Conservation (phyloP, 2,888 invertebrate species). For the Drosophila cracens region DNA sequence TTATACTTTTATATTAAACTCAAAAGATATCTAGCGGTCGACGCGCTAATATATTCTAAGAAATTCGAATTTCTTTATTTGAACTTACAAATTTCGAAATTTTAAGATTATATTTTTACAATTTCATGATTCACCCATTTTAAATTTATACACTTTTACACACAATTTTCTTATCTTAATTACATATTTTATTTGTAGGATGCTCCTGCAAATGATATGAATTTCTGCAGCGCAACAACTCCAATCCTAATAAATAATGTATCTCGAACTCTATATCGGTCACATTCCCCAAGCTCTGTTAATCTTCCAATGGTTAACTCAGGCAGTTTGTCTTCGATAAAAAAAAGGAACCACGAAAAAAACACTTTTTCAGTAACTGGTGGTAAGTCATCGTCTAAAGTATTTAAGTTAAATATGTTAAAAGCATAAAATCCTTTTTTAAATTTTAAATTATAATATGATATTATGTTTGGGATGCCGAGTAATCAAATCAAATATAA, state of each 20-base stretch:
- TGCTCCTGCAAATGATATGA: constrained; percentile 44
- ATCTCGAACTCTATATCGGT: constrained; percentile 58
- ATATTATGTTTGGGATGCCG: background rate
- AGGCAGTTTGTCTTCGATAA: constrained; percentile 55
- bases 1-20: background rate
- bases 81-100: background rate
- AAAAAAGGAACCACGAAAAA: constrained; percentile 65
- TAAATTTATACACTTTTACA: background rate
- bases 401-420: background rate
- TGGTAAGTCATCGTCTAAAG: constrained; percentile 38
- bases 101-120: background rate
- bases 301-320: constrained; percentile 59
- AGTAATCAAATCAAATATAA: background rate
- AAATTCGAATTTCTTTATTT: background rate
- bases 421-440: background rate
- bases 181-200: constrained; percentile 46
- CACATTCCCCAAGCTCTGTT: constrained; percentile 49
- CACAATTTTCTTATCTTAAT: background rate
- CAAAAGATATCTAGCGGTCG: background rate
- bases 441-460: background rate
- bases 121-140: background rate
- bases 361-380: constrained; percentile 72
- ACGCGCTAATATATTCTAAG: background rate
- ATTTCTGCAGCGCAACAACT: constrained; percentile 52
- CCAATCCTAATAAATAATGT: constrained; percentile 67